Evolutionary conservation across 2,888 invertebrate species (phyloP), one percentile per base, ranked within the genome.

Genomic region (Coecobrya sp.): DNA sequence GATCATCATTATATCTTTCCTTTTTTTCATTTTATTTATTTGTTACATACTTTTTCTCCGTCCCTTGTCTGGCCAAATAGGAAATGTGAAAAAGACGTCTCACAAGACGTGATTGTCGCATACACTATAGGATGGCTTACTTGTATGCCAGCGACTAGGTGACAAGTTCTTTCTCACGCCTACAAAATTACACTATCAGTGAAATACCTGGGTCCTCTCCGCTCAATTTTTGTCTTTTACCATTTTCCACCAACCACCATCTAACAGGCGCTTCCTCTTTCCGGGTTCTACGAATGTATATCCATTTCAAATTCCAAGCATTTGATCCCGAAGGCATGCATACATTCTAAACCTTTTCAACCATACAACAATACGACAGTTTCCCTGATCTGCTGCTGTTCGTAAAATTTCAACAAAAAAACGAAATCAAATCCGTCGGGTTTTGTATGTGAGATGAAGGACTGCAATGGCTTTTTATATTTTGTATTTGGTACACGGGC

Each of bases 151-250:
- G 19, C 36, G 16, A 25, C 25, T n/a, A 36, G 42, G 62, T 84
- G 62, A 84, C 62, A 62, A 84, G 25, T 55, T 82, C n/a, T 82
- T 36, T 82, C 59, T 62, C 36, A 82, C 82, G 59, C 82, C 82
- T 55, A 55, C 55, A 36, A 82, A 59, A 82, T 82, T 82, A 59
- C 82, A 30, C n/a, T 30, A 30, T 16, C 27, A 13, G 73, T 25
- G 27, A 73, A 49, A 49, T 82, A 81, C 81, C 81, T 81, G 81
- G 13, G 81, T 11, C 13, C 45, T 19, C 79, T 52, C 42, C 62
- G n/a, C n/a, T 82, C 82, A 85, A 49, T 85, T 85, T 45, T 49
- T 85, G 73, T n/a, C 42, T 42, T 73, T 73, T 68, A 79, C 52
- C 16, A 25, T 79, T 79, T 79, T n/a, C 76, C 45, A 49, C 52